Evolutionary conservation across 2,888 invertebrate genomes (phyloP).

Genomic region (Neria commutata): DNA sequence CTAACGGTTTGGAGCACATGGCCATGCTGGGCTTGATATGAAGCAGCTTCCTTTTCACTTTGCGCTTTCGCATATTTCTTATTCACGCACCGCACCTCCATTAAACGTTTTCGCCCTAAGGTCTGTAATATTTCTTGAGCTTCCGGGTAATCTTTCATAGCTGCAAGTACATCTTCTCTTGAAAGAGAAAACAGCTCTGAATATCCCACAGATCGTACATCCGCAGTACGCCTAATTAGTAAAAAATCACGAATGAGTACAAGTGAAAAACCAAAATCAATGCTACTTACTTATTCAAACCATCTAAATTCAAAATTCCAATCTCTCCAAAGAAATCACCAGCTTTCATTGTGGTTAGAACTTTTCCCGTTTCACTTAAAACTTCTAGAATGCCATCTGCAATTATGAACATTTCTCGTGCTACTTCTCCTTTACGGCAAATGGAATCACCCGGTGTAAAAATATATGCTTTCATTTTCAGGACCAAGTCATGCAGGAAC

Average conservation of each 20-base stretch:
- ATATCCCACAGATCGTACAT: slow-evolving; percentile 94
- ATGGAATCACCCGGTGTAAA: slow-evolving; percentile 98
- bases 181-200: slow-evolving; percentile 94
- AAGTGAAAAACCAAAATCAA: neutral
- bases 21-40: slow-evolving; percentile 39
- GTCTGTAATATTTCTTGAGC: slow-evolving; percentile 93
- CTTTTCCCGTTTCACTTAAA: slow-evolving; percentile 90
- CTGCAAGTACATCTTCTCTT: slow-evolving; percentile 89
- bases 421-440: slow-evolving; percentile 92
- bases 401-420: slow-evolving; percentile 97
- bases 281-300: slow-evolving; percentile 83
- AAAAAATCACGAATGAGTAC: neutral
- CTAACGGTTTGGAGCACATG: slow-evolving; percentile 54
- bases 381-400: slow-evolving; percentile 96
- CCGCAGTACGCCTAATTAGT: slow-evolving; percentile 92
- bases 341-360: slow-evolving; percentile 94
- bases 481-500: slow-evolving; percentile 93
- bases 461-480: slow-evolving; percentile 98
- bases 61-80: slow-evolving; percentile 60
- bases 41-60: slow-evolving; percentile 52
- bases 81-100: slow-evolving; percentile 77
- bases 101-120: slow-evolving; percentile 81
- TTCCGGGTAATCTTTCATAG: slow-evolving; percentile 97
- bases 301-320: slow-evolving; percentile 93
- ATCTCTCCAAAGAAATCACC: slow-evolving; percentile 99